Base-by-base conservation (phyloP, 2,888 invertebrate species). In the Eumacrocentrus americanus region DNA sequence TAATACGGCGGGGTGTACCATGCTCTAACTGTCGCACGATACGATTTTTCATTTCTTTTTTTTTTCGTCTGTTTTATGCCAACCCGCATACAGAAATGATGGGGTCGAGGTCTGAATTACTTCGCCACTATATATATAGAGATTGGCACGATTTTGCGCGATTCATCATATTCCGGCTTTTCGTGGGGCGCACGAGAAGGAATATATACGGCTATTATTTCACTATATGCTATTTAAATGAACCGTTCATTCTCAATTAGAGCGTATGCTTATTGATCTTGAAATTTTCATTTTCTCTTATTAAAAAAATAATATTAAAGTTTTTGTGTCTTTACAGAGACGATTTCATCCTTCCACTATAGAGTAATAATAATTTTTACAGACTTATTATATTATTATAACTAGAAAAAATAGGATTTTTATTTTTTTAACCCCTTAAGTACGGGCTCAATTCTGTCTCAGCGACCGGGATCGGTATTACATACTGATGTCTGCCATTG, bases 1-100 rank as follows among this genome's bases (percentile, higher is more conserved):
- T 74, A 74, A 74, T 73, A 71, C 66, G 66, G 63, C 64, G 59
- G 42, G 48, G 42, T 47, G 55, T 48, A 54, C 54, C 56, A 46
- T 56, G 59, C 62, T 37, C 25, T 9, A 57, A 18, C 38, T 25
- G 44, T 38, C 48, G 23, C 46, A 23, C 57, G 48, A 35, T 34
- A 50, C 38, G 11, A 48, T 57, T 56, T 57, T 48, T 50, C 25
- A 57, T 48, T 25, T 29, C 9, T 29, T 29, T 29, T 29, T 29
- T 29, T 29, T 29, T 29, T 29, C 29, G 29, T 29, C 42, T 12
- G 42, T 14, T 14, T 42, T 18, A 14, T 1, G 16, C 1, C 12
- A 6, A 7, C 22, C 40, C 16, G 2, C 25, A 23, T 16, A 25
- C 14, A 22, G 42, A 9, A 29, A 4, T 55, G 46, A 46, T 22